These are phyloP conservation scores for Paramuricea clavata DNA, from an alignment of 92 coral and sea anemone species.

Conservation along the genomic window DNA sequence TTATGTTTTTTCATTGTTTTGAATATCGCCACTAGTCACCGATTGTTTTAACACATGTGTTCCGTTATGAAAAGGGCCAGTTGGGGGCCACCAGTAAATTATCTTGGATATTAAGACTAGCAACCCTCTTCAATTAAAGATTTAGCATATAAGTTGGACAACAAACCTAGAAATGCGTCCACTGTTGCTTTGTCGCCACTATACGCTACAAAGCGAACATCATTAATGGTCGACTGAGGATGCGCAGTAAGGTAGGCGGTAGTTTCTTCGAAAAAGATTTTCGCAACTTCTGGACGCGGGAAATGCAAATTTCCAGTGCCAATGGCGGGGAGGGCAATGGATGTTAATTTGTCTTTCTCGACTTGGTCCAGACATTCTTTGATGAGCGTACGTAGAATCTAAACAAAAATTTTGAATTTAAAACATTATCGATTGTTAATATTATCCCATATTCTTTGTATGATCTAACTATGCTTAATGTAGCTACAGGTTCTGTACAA, in stretches of 20 bases:
- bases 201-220: constrained; percentile 31
- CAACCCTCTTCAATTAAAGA: too few species aligned
- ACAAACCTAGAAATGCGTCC: constrained; percentile 29
- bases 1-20: too few species aligned
- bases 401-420: not conserved
- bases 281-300: constrained; percentile 56
- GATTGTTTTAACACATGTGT: too few species aligned
- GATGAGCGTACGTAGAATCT: constrained; percentile 40
- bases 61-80: too few species aligned
- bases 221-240: not conserved
- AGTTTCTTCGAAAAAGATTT: constrained; percentile 60
- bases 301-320: constrained; percentile 47
- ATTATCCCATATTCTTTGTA: too few species aligned
- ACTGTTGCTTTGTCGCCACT: not conserved
- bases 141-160: too few species aligned
- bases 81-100: too few species aligned
- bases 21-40: too few species aligned
- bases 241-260: not conserved
- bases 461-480: too few species aligned
- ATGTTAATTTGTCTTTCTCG: constrained; percentile 55
- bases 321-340: constrained; percentile 65
- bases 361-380: constrained; percentile 70
- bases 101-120: not conserved
- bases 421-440: not conserved
- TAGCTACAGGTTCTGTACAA: too few species aligned